These are phyloP conservation scores for Achatina immaculata DNA, from an alignment of 1,140 invertebrate genomes.

Conservation along the genomic window DNA sequence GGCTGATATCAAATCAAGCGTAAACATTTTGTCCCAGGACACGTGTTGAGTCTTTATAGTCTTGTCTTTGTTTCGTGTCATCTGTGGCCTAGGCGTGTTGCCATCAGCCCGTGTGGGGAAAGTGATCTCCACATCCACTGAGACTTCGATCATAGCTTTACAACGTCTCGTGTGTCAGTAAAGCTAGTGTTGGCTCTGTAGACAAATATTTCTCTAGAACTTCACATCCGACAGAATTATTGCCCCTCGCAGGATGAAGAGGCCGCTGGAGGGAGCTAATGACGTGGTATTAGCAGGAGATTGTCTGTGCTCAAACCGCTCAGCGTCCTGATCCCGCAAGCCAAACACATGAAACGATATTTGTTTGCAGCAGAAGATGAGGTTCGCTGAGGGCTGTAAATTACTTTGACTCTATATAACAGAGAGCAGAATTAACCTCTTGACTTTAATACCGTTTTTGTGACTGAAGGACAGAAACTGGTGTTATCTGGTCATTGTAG, in stretches of 20 bases:
- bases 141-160: constrained; percentile 22
- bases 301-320: constrained; percentile 8
- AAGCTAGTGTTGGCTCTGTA: constrained; percentile 9
- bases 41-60: too few relatives aligned
- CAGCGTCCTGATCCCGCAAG: neutral
- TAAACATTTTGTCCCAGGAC: too few relatives aligned
- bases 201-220: constrained; percentile 32
- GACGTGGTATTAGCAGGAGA: constrained; percentile 21
- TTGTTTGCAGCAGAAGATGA: neutral
- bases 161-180: constrained; percentile 25
- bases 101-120: too few relatives aligned
- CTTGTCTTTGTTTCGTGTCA: too few relatives aligned
- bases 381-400: neutral
- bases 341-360: constrained; percentile 26
- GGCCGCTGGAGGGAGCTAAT: constrained; percentile 20
- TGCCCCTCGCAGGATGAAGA: constrained; percentile 7
- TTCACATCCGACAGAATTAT: constrained; percentile 35
- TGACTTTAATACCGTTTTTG: neutral
- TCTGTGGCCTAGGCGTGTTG: too few relatives aligned
- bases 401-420: neutral
- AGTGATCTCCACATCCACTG: neutral
- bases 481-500: neutral
- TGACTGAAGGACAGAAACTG: neutral
- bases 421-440: neutral
- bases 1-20: too few relatives aligned